Evolutionary conservation across 1,140 invertebrate species (phyloP), one percentile per base, ranked within the genome.

Genomic region (Trichonephila inaurata): DNA sequence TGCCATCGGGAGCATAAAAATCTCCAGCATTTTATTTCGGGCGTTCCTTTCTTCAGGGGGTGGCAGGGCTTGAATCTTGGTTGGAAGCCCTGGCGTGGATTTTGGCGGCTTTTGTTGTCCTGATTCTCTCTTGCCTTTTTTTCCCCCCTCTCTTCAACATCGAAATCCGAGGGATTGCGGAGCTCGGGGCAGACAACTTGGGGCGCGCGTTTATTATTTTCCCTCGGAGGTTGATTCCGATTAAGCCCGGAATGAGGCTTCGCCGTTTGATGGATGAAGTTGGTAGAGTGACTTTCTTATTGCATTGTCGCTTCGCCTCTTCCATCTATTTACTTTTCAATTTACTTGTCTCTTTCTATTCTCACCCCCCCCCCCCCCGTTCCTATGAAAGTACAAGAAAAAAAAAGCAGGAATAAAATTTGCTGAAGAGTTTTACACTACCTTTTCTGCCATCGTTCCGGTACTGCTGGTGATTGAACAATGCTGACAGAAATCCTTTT

Each of bases 71-170:
- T 51, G 51, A 24, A 12, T 28, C 51, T 18, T 61, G 7, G 51
- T 60, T 87, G 44, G 83, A 14, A 19, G 21, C 21, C 83, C 51
- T 85, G 60, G 44, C 81, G 44, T 83, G 40, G 81, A 83, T 83
- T 87, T 87, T 61, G 24, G n/a, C 44, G 85, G 60, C 85, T 87
- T 87, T 87, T 87, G 85, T 87, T 87, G 58, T 33, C 69, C 60
- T 87, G 85, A 87, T 87, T 72, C 85, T 58, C 60, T 7, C n/a
- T 87, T 62, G 24, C 28, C 60, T 19, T 62, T 87, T 33, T 16
- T 33, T 28, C 24, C 8, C 24, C 28, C 28, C 69, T 72, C 69
- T 72, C 69, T 24, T 24, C 69, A 33, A 14, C 82, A 28, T 61
- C n/a, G 28, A 87, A 87, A 83, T 61, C 85, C 85, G 24, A 19